Evolutionary conservation across 2,888 invertebrate species (phyloP).

Genomic region (Plemyria rubiginata): DNA sequence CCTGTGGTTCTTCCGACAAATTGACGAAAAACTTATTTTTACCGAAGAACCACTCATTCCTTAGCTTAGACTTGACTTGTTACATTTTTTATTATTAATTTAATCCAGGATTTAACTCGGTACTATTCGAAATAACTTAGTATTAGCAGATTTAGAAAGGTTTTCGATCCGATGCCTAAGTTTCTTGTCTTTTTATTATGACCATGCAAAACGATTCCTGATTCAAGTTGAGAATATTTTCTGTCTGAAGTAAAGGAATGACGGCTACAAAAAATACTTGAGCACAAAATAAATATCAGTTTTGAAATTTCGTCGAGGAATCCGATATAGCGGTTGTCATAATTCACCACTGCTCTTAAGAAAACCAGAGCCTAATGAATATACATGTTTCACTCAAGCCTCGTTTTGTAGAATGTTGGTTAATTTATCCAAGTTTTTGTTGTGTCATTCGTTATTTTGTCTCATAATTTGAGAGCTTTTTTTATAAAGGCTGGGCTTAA

Average conservation of each 20-base stretch:
- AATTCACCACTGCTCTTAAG: neutral
- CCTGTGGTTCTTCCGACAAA: constrained; percentile 10
- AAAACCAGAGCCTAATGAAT: constrained; percentile 3
- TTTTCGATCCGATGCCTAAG: too few relatives aligned
- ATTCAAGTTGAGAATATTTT: too few relatives aligned
- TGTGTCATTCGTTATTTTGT: constrained; percentile 42
- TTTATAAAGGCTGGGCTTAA: constrained; percentile 48
- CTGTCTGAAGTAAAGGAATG: too few relatives aligned
- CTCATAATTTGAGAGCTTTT: constrained; percentile 48
- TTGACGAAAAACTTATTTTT: constrained; percentile 2
- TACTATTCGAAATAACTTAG: too few relatives aligned
- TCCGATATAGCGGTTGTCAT: neutral
- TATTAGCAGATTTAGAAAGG: too few relatives aligned
- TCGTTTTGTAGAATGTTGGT: constrained; percentile 10
- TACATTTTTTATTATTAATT: too few relatives aligned
- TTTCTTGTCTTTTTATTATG: too few relatives aligned
- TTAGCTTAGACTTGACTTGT: neutral
- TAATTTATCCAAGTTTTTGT: constrained; percentile 30
- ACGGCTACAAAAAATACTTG: too few relatives aligned
- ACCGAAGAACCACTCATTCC: neutral
- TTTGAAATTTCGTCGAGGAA: too few relatives aligned
- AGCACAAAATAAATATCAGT: too few relatives aligned
- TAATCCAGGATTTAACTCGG: too few relatives aligned
- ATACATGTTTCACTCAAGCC: constrained; percentile 6
- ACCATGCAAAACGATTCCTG: too few relatives aligned